Evolutionary conservation across 2,113 vertebrate species (phyloP).

Genomic region (Osmerus eperlanus): DNA sequence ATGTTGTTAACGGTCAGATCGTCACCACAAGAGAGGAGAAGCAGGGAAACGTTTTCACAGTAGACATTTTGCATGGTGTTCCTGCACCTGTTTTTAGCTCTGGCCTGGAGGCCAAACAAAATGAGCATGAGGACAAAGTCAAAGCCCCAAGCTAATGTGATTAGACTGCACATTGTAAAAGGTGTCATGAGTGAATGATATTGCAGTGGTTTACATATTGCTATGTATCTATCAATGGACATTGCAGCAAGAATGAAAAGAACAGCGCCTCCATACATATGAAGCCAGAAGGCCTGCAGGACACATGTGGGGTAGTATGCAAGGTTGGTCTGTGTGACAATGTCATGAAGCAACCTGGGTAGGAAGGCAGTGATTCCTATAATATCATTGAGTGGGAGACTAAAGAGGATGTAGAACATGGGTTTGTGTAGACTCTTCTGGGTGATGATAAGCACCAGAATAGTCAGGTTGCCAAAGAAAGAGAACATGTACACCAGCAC

Average conservation of each 20-base stretch:
- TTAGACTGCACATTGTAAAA: background rate
- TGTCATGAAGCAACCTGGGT: constrained; percentile 20
- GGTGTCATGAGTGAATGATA: constrained; percentile 19
- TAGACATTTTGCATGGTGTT: constrained; percentile 27
- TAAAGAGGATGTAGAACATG: constrained; percentile 32
- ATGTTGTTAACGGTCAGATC: constrained; percentile 40
- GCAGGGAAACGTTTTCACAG: constrained; percentile 37
- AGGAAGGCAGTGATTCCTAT: constrained; percentile 21
- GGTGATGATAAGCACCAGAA: constrained; percentile 18
- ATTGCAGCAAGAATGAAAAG: constrained; percentile 19
- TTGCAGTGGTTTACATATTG: constrained; percentile 23
- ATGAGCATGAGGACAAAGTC: constrained; percentile 21
- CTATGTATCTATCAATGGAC: constrained; percentile 26
- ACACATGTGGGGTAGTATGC: constrained; percentile 24
- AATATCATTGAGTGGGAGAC: constrained; percentile 26
- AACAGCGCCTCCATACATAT: constrained; percentile 21
- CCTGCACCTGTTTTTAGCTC: constrained; percentile 27
- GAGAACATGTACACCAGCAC: constrained; percentile 20
- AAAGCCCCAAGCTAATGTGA: constrained; percentile 1
- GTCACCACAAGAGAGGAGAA: constrained; percentile 34
- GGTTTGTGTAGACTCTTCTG: constrained; percentile 23
- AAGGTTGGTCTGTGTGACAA: constrained; percentile 5
- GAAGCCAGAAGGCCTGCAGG: constrained; percentile 22
- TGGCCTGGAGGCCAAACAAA: constrained; percentile 28
- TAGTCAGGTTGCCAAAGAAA: constrained; percentile 20